Percentiles rank a stretch among this genome's conserved stretches.
Evolutionary conservation across 1,140 invertebrate genomes (phyloP).

Genomic region (Apis dorsata): DNA sequence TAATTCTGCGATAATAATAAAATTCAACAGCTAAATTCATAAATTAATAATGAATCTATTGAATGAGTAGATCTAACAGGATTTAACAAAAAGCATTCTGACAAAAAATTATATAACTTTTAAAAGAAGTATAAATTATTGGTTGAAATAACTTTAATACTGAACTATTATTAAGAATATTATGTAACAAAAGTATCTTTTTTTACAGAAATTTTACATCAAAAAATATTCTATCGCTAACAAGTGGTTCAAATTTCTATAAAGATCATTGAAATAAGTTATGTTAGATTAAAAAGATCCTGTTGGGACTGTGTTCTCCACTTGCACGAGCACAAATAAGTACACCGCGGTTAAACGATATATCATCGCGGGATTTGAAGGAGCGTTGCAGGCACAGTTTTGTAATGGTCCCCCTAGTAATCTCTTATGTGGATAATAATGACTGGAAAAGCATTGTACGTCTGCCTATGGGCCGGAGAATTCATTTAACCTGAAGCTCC

Average conservation of each 20-base stretch:
- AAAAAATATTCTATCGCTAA: no score
- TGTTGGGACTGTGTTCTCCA: not conserved
- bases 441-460: constrained; percentile 62
- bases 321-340: constrained; percentile 5
- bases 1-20: no score
- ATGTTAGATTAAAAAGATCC: not conserved
- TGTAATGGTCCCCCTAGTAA: constrained; percentile 56
- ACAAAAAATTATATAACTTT: no score
- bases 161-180: no score
- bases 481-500: constrained; percentile 62
- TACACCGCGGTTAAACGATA: constrained; percentile 44
- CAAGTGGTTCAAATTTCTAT: not conserved
- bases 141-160: no score
- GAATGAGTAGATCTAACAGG: no score
- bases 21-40: no score
- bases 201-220: not conserved
- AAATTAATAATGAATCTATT: no score
- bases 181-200: no score
- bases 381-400: constrained; percentile 54
- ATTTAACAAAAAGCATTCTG: no score
- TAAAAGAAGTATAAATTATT: no score
- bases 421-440: constrained; percentile 65
- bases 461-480: constrained; percentile 49
- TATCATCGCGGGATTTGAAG: constrained; percentile 56
- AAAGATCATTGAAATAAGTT: not conserved